A percentile compares a stretch with the other conserved stretches of the same genome.
Evolutionary conservation across 2,113 vertebrate genomes (phyloP).

Genomic region (Hippocampus barbouri): DNA sequence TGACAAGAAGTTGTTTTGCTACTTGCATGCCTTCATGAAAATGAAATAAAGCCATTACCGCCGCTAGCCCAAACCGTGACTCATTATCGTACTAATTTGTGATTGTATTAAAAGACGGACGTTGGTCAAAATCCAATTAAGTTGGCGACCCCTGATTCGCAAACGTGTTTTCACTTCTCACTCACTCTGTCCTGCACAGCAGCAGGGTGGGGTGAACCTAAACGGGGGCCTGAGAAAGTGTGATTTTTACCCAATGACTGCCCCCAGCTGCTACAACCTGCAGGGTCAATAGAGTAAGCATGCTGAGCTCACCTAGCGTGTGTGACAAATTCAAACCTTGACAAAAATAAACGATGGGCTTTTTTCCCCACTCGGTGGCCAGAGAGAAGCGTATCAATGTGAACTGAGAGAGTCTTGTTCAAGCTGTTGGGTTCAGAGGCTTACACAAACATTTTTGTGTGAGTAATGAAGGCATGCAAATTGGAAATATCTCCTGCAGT

Average conservation of each 20-base stretch:
- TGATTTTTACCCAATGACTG: slow-evolving; percentile 75
- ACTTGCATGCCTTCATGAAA: no score
- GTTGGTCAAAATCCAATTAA: not conserved
- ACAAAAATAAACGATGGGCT: slow-evolving; percentile 36
- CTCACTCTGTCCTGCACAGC: slow-evolving; percentile 31
- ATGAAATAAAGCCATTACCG: no score
- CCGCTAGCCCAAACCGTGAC: no score
- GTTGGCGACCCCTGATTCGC: slow-evolving; percentile 31
- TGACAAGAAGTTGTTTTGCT: no score
- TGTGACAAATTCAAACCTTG: slow-evolving; percentile 51
- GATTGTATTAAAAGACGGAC: no score
- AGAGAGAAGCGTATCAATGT: not conserved
- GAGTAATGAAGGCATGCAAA: slow-evolving; percentile 58
- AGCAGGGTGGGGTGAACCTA: slow-evolving; percentile 46
- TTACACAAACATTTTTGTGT: slow-evolving; percentile 61
- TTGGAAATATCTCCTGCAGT: slow-evolving; percentile 68
- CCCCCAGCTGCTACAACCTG: slow-evolving; percentile 70
- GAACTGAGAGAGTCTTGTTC: slow-evolving; percentile 32
- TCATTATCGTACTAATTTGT: no score
- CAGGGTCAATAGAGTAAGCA: slow-evolving; percentile 63
- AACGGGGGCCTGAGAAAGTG: slow-evolving; percentile 56
- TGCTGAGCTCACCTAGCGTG: slow-evolving; percentile 60
- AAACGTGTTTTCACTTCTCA: slow-evolving; percentile 36
- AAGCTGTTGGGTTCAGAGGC: slow-evolving; percentile 56
- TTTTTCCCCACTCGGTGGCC: not conserved